Conservation (phyloP, 2,113 vertebrate species). For the Steatornis caripensis region DNA sequence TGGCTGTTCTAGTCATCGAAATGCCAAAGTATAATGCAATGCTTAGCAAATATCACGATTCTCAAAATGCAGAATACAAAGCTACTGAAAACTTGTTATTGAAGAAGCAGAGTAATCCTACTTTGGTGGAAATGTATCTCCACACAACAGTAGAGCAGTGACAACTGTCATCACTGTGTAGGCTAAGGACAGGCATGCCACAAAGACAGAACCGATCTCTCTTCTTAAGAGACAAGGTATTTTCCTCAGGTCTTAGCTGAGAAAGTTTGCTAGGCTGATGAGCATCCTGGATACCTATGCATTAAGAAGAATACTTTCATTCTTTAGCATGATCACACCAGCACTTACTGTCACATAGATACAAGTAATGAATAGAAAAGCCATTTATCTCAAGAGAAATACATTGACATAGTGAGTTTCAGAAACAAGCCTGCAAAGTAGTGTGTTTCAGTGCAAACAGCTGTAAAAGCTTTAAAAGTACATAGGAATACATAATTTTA, state of each 20-base stretch:
- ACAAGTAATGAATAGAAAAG: not conserved
- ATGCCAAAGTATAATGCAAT: not conserved
- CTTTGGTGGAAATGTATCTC: not conserved
- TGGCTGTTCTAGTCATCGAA: not conserved
- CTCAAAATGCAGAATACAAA: not conserved
- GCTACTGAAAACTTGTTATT: not conserved
- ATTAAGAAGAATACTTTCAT: not conserved
- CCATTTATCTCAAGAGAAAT: not conserved
- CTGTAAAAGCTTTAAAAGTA: not conserved
- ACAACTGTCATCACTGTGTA: not conserved
- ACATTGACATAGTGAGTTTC: not conserved
- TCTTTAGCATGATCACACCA: not conserved
- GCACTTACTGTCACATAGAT: not conserved
- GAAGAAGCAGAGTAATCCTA: not conserved
- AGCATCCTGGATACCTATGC: not conserved
- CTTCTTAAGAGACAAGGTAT: not conserved
- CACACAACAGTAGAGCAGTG: fast-evolving
- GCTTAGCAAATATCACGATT: not conserved
- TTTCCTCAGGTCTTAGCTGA: not conserved
- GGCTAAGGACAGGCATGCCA: not conserved
- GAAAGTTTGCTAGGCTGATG: not conserved
- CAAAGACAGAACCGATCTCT: not conserved
- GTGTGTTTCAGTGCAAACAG: not conserved
- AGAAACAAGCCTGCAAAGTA: not conserved
- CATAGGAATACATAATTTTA: not conserved